Evolutionary conservation across 2,888 invertebrate species (phyloP), one percentile per base, ranked within the genome.

Genomic region (Germaria angustata): DNA sequence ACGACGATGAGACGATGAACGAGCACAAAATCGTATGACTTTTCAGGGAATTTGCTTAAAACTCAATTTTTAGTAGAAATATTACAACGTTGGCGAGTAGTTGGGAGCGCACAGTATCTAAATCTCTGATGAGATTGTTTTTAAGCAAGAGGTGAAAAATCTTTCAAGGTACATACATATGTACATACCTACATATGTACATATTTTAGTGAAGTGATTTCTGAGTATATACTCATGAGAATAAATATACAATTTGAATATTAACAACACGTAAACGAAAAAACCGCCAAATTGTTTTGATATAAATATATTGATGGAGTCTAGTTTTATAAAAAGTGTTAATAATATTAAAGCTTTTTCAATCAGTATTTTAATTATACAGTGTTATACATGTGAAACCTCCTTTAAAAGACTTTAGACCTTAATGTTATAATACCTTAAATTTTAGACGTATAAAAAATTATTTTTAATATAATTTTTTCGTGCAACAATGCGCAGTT

Each of bases 41-140:
- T 82, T 82, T 76, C 79, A 68, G 79, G 79, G 75, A 79, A 73
- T 71, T 82, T 61, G 20, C 51, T 36, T 61, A 79, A 82, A 89
- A 88, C 86, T 86, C 86, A 86, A 84, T 86, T 85, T 87, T 89
- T 88, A 90, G 88, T 89, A 87, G 88, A 86, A 88, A 87, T 85
- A 87, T 88, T 90, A 87, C 90, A 88, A 88, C 89, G 88, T 88
- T 87, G 85, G 86, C 88, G 90, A 89, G 90, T 85, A 87, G 87
- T 86, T 86, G 86, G 85, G 86, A 86, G 86, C 65, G 84, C 72
- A 84, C 85, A 77, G 85, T 84, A 84, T 65, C 59, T 46, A 66
- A 68, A 71, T 85, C 84, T 81, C 84, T 63, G 83, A 75, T 84
- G 86, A 86, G 86, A 86, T 84, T 80, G 57, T 51, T 77, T 71